phyloP scores from a whole-genome alignment of 2,797 vertebrate genomes.

The Pelobates cultripes region DNA sequence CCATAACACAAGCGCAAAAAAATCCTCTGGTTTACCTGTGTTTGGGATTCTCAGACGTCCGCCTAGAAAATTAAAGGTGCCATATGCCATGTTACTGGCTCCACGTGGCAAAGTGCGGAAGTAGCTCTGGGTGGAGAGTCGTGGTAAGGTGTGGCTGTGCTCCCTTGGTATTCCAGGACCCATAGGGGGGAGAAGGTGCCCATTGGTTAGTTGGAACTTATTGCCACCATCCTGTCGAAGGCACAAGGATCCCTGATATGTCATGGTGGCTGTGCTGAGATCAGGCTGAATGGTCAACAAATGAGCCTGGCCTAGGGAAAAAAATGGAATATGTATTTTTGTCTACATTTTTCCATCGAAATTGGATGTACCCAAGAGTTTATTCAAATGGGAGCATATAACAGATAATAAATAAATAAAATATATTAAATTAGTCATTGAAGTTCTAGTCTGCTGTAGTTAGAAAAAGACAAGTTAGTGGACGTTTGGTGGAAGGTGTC shows the following conservation, averaged over 20 bases:
- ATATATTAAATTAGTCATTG: too few species aligned
- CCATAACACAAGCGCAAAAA: too few species aligned
- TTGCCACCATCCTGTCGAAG: constrained; percentile 84
- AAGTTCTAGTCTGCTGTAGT: too few species aligned
- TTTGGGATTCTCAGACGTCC: constrained; percentile 93
- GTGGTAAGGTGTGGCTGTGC: constrained; percentile 85
- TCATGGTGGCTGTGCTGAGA: constrained; percentile 93
- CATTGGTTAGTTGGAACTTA: constrained; percentile 92
- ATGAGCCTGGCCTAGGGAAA: constrained; percentile 86
- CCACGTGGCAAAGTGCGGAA: constrained; percentile 92
- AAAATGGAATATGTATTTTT: neutral
- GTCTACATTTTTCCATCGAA: too few species aligned
- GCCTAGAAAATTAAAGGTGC: constrained; percentile 97
- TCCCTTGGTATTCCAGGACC: constrained; percentile 73
- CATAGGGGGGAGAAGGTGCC: constrained; percentile 91
- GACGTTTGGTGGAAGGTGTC: too few species aligned
- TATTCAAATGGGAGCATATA: too few species aligned
- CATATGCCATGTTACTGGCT: constrained; percentile 89
- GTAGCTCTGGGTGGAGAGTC: constrained; percentile 90
- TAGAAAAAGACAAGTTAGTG: too few species aligned
- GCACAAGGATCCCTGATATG: constrained; percentile 93
- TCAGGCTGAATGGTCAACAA: constrained; percentile 98
- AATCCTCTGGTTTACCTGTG: constrained; percentile 77
- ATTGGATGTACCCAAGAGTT: too few species aligned
- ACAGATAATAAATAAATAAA: too few species aligned